Evolutionary conservation across 2,113 vertebrate genomes (phyloP).

Genomic region (Bagarius yarrelli): DNA sequence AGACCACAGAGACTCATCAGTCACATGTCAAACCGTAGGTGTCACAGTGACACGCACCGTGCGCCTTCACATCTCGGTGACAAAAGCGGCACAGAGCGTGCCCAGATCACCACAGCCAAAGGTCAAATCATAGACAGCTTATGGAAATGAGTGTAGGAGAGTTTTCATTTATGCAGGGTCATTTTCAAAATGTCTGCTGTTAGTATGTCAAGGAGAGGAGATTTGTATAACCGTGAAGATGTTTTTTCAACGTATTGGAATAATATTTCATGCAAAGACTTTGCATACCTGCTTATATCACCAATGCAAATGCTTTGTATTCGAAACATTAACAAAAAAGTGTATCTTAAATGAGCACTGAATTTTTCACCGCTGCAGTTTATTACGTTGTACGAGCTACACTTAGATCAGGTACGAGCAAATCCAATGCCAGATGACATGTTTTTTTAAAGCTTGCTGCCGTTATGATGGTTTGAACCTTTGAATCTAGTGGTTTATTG

Average conservation of each 20-base stretch:
- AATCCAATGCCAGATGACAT: too few relatives aligned
- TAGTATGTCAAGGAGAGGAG: not conserved
- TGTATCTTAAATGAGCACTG: not conserved
- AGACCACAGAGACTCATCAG: slow-evolving; percentile 67
- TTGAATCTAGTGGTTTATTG: not conserved
- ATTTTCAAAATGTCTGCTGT: not conserved
- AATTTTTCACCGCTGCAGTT: not conserved
- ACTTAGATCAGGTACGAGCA: too few relatives aligned
- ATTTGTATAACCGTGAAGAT: not conserved
- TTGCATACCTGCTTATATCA: not conserved
- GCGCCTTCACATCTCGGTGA: slow-evolving; percentile 36
- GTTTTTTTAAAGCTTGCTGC: not conserved
- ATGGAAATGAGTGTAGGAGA: slow-evolving; percentile 16
- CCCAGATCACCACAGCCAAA: slow-evolving; percentile 13
- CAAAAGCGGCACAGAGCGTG: slow-evolving; percentile 38
- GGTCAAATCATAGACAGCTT: slow-evolving; percentile 19
- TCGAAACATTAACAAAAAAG: not conserved
- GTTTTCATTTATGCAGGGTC: not conserved
- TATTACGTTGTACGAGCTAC: not conserved
- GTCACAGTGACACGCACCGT: slow-evolving; percentile 41
- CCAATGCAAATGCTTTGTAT: not conserved
- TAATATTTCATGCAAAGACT: not conserved
- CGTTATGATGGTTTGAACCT: too few relatives aligned
- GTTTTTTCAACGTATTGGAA: not conserved
- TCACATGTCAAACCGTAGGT: slow-evolving; percentile 66